Evolutionary conservation across 2,113 vertebrate species (phyloP).

Genomic region (Delphinus delphis): DNA sequence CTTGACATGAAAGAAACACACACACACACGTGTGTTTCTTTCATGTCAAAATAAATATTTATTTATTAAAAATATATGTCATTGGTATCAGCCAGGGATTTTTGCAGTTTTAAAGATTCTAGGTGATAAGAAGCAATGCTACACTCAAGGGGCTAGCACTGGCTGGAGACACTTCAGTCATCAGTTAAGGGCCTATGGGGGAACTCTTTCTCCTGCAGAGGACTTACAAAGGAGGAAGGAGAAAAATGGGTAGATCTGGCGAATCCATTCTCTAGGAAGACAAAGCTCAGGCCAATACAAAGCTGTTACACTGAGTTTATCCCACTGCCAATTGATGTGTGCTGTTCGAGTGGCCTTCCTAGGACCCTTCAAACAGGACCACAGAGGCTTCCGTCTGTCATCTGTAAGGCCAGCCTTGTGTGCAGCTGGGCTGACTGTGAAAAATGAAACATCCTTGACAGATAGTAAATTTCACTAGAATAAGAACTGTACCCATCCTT

Average conservation of each 20-base stretch:
- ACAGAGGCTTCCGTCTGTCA: background rate
- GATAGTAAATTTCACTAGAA: constrained; percentile 61
- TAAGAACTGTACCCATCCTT: constrained; percentile 44
- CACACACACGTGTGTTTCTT: background rate
- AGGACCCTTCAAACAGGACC: background rate
- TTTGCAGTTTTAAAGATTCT: constrained; percentile 29
- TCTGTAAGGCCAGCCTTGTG: constrained; percentile 19
- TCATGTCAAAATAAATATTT: background rate
- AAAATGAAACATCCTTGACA: constrained; percentile 64
- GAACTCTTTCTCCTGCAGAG: background rate
- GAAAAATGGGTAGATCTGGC: background rate
- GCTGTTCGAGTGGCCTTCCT: background rate
- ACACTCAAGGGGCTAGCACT: background rate
- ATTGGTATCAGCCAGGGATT: background rate
- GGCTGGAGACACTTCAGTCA: background rate
- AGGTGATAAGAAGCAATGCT: background rate
- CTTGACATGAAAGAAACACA: background rate
- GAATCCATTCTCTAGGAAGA: background rate
- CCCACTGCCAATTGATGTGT: background rate
- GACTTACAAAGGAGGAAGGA: background rate
- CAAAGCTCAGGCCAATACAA: background rate
- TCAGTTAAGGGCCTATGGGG: background rate
- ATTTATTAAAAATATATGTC: background rate
- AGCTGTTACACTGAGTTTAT: background rate
- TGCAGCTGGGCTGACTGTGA: constrained; percentile 43